Percentiles rank a stretch among this genome's conserved stretches.
phyloP scores from a whole-genome alignment of 2,797 vertebrate genomes.

The Artibeus lituratus region DNA sequence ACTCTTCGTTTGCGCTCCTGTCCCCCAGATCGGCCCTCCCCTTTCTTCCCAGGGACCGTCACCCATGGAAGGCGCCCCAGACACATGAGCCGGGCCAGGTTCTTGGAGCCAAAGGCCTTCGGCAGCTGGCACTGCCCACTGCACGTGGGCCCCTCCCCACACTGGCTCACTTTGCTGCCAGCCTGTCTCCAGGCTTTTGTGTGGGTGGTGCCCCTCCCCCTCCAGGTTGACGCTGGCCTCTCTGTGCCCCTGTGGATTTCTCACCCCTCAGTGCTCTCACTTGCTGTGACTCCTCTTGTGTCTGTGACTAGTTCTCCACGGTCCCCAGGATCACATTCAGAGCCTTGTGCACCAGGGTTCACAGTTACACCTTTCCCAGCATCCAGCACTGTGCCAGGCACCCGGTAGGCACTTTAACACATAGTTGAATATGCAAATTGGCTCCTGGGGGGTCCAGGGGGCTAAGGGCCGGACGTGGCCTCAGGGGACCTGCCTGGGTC shows the following conservation, averaged over 20 bases:
- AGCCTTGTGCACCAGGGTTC: not conserved
- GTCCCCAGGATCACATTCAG: not conserved
- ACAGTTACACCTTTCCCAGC: not conserved
- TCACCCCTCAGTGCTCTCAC: not conserved
- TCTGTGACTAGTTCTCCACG: not conserved
- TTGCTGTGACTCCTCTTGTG: not conserved
- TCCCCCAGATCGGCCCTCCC: no score
- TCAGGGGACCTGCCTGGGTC: not conserved
- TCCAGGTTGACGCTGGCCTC: not conserved
- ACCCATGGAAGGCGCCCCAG: not conserved
- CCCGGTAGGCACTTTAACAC: not conserved
- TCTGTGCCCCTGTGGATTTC: accelerated
- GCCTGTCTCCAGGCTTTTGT: not conserved
- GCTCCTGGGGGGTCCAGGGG: not conserved
- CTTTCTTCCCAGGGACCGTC: not conserved
- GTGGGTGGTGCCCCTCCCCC: no score
- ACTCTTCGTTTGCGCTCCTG: not conserved
- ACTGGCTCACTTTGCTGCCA: no score
- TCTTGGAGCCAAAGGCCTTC: not conserved
- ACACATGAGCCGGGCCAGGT: not conserved
- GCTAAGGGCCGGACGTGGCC: not conserved
- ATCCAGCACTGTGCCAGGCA: no score
- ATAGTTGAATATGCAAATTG: not conserved
- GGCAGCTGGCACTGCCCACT: not conserved
- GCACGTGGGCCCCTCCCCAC: not conserved